Evolutionary conservation across 35 echinoderm and acorn worm species (phyloP), one percentile per base, ranked within the genome.

Genomic region (Anneissia japonica): DNA sequence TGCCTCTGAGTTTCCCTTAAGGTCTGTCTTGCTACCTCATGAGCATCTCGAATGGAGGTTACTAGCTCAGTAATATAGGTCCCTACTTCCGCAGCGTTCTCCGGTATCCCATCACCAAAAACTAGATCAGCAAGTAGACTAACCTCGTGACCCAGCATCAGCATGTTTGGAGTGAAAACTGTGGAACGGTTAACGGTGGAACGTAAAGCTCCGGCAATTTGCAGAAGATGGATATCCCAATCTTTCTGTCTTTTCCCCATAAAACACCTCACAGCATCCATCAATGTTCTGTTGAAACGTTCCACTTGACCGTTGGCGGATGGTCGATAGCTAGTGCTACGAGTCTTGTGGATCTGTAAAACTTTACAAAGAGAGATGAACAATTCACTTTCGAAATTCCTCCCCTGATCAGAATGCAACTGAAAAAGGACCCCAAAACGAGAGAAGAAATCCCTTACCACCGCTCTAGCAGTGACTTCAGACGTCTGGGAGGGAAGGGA

Each of bases 131-230:
- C 84, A 33, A 84, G 90, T 35, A 82, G 11, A 40, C 82, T 87
- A 35, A 86, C 75, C 31, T 91, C 90, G 12, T 84, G 39, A 2
- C 90, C 90, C 30, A 91, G 36, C 84, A 91, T 91, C 51, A 87
- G 7, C 39, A 0, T n/a, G 41, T 91, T 91, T 4, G 90, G 84
- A 0, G 78, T 91, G 0, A 33, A 72, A 36, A 84, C 90, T 0
- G 90, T 91, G 32, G 84, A 87, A 19, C 84, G 30, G 51, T 91
- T 87, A 7, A 91, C 84, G 30, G 89, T 91, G 31, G 89, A 31
- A 21, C 89, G 35, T 30, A 91, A 17, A 26, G 89, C 83, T 2
- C 89, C 84, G 3, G 90, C 90, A 30, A 90, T 84, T 35, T 90
- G 89, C 6, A 38, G 14, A 0, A 90, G 31, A 73, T 56, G 26